Base-by-base conservation (phyloP, 2,113 vertebrate species). In the Zapus hudsonius region DNA sequence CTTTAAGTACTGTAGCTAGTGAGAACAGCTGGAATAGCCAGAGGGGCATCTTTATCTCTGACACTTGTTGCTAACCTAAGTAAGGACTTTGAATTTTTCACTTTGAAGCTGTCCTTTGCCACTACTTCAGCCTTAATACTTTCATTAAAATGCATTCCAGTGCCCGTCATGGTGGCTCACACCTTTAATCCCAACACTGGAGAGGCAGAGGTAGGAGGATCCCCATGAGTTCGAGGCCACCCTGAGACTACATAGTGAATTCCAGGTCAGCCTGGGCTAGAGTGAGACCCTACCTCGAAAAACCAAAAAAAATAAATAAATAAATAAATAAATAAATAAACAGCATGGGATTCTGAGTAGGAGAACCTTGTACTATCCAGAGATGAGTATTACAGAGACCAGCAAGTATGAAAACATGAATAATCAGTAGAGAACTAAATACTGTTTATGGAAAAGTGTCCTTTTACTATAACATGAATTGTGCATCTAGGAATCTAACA, bases 61-160 rank as follows among this genome's bases (percentile, higher is more conserved):
- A 36, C 72, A 3, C n/a, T 55, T 59, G 29, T 76, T 90, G n/a
- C n/a, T 74, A n/a, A 83, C 8, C 40, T 44, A 57, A 94, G 22
- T 44, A 57, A 94, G 22, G 31, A 80, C 69, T 91, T 90, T 64
- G 69, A 92, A 69, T 66, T 47, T 74, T 19, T n/a, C n/a, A 67
- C 20, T 25, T 10, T 80, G 44, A 92, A 76, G 19, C 22, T 33
- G 61, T 31, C 16, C 20, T 19, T 16, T 81, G 20, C 7, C 70
- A 57, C 31, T 38, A 81, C 13, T 61, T 75, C 33, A 47, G 63
- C 22, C 27, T 88, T 87, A 40, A 3, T 29, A 55, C 59, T 70
- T 76, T 63, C 67, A 42, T 44, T 69, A 86, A 81, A 81, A 15
- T 13, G 31, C 40, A 29, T 52, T 27, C 8, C 5, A 33, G 78